These are phyloP conservation scores for Pluvianellus socialis DNA, from an alignment of 2,113 vertebrate species.

Conservation along the genomic window DNA sequence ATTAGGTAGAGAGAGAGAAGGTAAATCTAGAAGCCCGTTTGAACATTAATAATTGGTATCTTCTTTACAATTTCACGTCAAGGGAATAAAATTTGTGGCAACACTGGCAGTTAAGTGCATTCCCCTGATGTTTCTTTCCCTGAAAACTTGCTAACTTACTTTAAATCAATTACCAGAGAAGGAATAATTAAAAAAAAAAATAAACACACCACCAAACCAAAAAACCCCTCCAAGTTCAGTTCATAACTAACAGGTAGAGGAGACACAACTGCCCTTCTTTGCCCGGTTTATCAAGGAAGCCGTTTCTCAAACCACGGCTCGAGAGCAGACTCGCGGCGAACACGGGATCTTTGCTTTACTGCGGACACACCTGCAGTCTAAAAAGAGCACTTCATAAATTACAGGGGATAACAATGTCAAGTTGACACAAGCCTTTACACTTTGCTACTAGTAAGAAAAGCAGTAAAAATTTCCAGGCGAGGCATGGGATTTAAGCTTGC, in stretches of 20 bases:
- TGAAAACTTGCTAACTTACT: background rate
- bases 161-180: background rate
- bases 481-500: fast-evolving
- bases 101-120: background rate
- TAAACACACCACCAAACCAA: too few relatives aligned
- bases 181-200: background rate
- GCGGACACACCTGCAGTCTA: background rate
- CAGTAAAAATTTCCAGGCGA: background rate
- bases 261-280: background rate
- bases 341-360: background rate
- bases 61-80: background rate
- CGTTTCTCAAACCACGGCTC: background rate
- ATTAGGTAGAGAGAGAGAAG: background rate
- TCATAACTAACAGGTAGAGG: background rate
- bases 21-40: background rate
- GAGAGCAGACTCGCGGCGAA: background rate
- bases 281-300: background rate
- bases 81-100: background rate
- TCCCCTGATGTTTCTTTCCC: background rate
- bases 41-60: background rate
- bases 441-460: background rate
- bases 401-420: background rate
- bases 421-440: background rate
- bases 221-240: background rate
- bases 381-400: conserved; percentile 3